Evolutionary conservation across 2,113 vertebrate genomes (phyloP).

Genomic region (Salvelinus fontinalis): DNA sequence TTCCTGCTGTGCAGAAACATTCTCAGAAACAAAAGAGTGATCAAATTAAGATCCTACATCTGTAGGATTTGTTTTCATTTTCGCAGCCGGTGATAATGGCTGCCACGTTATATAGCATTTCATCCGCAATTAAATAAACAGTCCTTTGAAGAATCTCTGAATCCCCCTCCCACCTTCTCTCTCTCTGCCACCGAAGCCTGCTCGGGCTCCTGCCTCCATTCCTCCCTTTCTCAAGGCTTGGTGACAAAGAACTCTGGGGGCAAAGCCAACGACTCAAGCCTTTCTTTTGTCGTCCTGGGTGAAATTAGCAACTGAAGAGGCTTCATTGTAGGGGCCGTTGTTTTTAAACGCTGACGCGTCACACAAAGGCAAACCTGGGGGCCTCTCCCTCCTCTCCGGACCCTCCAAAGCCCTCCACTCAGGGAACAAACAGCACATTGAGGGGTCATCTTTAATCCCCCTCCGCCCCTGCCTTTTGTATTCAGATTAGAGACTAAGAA

Average conservation of each 20-base stretch:
- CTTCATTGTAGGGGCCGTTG: conserved; percentile 63
- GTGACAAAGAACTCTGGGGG: background rate
- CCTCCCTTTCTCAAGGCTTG: conserved; percentile 26
- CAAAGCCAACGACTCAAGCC: conserved; percentile 26
- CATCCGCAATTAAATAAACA: conserved; percentile 74
- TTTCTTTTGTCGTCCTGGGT: conserved; percentile 70
- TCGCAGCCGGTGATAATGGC: conserved; percentile 56
- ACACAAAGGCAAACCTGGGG: conserved; percentile 75
- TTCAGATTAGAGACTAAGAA: conserved; percentile 93
- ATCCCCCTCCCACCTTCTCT: conserved; percentile 50
- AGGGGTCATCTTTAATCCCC: conserved; percentile 90
- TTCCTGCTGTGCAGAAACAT: too few relatives aligned
- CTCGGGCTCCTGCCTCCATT: background rate
- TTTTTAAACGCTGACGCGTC: conserved; percentile 70
- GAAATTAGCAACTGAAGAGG: conserved; percentile 65
- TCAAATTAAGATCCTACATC: too few relatives aligned
- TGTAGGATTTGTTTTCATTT: conserved; percentile 62
- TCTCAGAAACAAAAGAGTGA: too few relatives aligned
- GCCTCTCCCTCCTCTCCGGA: conserved; percentile 62
- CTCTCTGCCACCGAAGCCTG: conserved; percentile 13
- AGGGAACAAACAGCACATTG: conserved; percentile 83
- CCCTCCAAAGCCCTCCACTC: conserved; percentile 66
- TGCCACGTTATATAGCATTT: conserved; percentile 49
- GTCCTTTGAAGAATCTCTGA: conserved; percentile 39
- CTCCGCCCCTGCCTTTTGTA: conserved; percentile 84